These are phyloP conservation scores for Ceramica pisi DNA, from an alignment of 2,888 invertebrate genomes.

Conservation along the genomic window DNA sequence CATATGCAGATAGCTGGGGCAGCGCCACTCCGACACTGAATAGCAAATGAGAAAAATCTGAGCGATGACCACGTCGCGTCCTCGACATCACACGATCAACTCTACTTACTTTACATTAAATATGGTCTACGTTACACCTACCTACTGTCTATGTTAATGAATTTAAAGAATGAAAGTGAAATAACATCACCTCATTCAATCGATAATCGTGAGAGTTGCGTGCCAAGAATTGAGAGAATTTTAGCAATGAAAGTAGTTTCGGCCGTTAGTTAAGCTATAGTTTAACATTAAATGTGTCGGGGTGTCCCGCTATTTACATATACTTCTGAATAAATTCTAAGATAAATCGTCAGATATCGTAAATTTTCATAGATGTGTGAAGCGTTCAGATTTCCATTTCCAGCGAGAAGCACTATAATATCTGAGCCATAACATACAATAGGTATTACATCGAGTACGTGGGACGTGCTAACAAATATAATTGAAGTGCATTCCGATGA, in stretches of 20 bases:
- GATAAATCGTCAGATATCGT: not conserved
- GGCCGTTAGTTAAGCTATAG: constrained; percentile 27
- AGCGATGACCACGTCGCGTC: constrained; percentile 70
- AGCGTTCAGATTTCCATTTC: constrained; percentile 56
- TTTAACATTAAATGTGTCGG: constrained; percentile 20
- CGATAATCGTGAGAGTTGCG: constrained; percentile 47
- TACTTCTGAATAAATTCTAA: constrained; percentile 25
- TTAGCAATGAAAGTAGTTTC: constrained; percentile 57
- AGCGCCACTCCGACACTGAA: constrained; percentile 80
- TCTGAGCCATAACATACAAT: constrained; percentile 66
- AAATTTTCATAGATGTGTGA: constrained; percentile 20
- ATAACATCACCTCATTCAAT: constrained; percentile 43
- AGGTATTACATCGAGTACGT: constrained; percentile 74
- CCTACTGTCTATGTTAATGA: constrained; percentile 49
- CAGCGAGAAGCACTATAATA: constrained; percentile 48
- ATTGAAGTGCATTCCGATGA: constrained; percentile 87
- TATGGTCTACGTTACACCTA: constrained; percentile 22
- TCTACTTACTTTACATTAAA: constrained; percentile 54
- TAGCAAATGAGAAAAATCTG: constrained; percentile 86
- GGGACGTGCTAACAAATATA: constrained; percentile 83
- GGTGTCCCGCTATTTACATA: constrained; percentile 20
- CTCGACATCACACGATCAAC: constrained; percentile 58
- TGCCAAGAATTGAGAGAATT: constrained; percentile 66
- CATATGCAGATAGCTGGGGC: constrained; percentile 78
- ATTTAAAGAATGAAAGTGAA: constrained; percentile 70